These are phyloP conservation scores for Macaria notata DNA, from an alignment of 2,888 invertebrate species.

Conservation along the genomic window DNA sequence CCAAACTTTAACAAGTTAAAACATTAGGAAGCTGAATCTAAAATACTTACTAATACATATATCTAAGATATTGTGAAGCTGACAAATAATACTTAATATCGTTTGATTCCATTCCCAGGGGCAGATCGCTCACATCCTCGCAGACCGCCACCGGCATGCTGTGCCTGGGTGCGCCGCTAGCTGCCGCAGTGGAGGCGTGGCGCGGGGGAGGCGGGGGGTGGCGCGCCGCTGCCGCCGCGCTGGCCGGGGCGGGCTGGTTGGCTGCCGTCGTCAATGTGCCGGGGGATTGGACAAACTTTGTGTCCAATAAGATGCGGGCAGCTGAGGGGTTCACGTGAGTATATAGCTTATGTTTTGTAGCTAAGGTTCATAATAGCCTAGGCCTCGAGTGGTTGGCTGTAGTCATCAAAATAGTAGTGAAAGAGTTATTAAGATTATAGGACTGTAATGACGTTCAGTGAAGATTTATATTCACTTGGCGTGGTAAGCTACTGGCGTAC, in stretches of 20 bases:
- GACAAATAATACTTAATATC: too few relatives aligned
- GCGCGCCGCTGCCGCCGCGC: slow-evolving; percentile 41
- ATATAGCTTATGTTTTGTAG: not conserved
- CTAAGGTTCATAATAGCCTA: too few relatives aligned
- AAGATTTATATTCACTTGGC: too few relatives aligned
- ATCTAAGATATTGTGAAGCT: too few relatives aligned
- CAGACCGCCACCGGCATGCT: slow-evolving; percentile 93
- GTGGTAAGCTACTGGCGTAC: too few relatives aligned
- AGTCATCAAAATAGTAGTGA: too few relatives aligned
- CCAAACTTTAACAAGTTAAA: too few relatives aligned
- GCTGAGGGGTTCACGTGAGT: slow-evolving; percentile 64
- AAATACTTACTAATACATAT: too few relatives aligned
- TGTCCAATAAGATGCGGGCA: slow-evolving; percentile 46
- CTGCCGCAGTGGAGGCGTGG: slow-evolving; percentile 89
- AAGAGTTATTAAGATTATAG: too few relatives aligned
- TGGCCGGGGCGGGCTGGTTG: slow-evolving; percentile 57
- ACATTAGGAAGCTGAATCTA: too few relatives aligned
- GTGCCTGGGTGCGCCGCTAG: slow-evolving; percentile 93
- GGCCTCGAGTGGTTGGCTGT: too few relatives aligned
- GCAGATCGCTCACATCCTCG: slow-evolving; percentile 95
- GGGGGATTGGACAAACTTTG: slow-evolving; percentile 40
- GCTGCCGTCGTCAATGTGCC: slow-evolving; percentile 70
- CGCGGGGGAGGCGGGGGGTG: slow-evolving; percentile 42
- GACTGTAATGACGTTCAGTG: too few relatives aligned
- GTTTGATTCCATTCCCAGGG: slow-evolving; percentile 82